A percentile compares a stretch with the other conserved stretches of the same genome.
Conservation (phyloP, 2,797 vertebrate species). For the Scyliorhinus canicula region DNA sequence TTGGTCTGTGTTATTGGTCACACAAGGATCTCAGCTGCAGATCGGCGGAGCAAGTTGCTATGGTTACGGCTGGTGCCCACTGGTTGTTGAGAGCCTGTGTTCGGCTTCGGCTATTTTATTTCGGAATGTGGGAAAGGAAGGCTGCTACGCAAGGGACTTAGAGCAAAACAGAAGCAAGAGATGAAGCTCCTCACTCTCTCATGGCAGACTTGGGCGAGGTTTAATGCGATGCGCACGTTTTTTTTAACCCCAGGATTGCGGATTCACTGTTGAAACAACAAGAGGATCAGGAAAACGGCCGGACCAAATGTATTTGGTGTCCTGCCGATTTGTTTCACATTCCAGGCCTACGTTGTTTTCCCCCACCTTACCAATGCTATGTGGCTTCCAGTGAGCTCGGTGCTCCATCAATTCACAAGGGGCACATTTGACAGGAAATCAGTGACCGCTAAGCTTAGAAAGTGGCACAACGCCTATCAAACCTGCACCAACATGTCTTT, state of each 20-base stretch:
- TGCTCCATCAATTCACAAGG: background rate
- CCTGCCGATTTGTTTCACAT: background rate
- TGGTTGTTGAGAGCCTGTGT: background rate
- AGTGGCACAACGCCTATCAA: background rate
- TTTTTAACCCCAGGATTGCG: no score
- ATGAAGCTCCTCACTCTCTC: background rate
- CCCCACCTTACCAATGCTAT: background rate
- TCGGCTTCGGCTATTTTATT: constrained; percentile 19
- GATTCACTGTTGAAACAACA: background rate
- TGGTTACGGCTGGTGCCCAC: constrained; percentile 1
- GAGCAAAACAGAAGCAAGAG: background rate
- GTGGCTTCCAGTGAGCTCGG: background rate
- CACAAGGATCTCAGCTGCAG: constrained; percentile 20
- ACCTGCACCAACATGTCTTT: background rate
- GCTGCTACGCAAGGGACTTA: background rate
- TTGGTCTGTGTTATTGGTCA: background rate
- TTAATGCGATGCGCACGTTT: background rate
- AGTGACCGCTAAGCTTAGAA: background rate
- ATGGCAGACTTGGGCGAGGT: background rate
- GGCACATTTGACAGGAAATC: background rate
- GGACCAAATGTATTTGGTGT: background rate
- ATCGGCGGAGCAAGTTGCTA: background rate
- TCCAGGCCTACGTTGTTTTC: background rate
- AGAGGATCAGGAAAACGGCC: background rate
- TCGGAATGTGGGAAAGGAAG: background rate